phyloP scores from a whole-genome alignment of 2,888 invertebrate genomes.

The Flabesymbios commensalis region DNA sequence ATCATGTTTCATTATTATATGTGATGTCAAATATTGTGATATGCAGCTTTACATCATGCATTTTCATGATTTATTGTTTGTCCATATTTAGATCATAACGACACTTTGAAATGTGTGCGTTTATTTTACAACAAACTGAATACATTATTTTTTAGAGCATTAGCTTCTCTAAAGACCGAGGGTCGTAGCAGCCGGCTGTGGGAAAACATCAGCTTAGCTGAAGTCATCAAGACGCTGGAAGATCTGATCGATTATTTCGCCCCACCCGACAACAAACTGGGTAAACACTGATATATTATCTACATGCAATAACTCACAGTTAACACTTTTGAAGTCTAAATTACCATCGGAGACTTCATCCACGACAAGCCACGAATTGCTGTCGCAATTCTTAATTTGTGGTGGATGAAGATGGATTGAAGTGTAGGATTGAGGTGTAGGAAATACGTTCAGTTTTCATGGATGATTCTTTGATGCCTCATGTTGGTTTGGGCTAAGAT shows the following conservation, averaged over 20 bases:
- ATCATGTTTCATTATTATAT: neutral
- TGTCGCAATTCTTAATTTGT: no score
- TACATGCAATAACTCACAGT: no score
- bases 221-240: slow-evolving; percentile 98
- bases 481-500: no score
- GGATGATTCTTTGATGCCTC: no score
- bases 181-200: slow-evolving; percentile 60
- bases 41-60: neutral
- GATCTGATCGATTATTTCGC: slow-evolving; percentile 99
- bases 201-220: slow-evolving; percentile 78
- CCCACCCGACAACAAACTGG: slow-evolving; percentile 97
- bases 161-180: slow-evolving; percentile 85
- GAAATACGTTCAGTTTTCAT: no score
- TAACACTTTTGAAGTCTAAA: no score
- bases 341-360: no score
- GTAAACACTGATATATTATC: no score
- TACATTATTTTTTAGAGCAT: slow-evolving; percentile 86
- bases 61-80: neutral
- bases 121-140: neutral
- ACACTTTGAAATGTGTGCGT: neutral
- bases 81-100: neutral
- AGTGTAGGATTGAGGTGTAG: no score
- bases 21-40: neutral
- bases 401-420: no score
- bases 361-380: no score